Conservation (phyloP, 1,140 invertebrate genomes). For the Seison nebaliae region DNA sequence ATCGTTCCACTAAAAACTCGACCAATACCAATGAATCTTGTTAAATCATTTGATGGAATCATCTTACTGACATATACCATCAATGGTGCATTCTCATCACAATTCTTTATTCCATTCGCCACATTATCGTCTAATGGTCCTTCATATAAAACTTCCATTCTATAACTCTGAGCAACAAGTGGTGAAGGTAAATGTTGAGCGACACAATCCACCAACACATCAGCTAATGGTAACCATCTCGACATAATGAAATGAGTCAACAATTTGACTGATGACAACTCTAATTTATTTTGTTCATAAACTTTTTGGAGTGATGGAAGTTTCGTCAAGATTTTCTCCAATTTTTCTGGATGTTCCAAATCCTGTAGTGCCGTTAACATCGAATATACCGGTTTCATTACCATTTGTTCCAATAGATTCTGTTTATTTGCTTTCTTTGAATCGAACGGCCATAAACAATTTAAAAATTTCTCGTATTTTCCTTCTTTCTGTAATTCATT, state of each 20-base stretch:
- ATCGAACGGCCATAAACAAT: no score
- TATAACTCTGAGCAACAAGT: slow-evolving; percentile 86
- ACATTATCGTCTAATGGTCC: slow-evolving; percentile 25
- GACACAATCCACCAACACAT: slow-evolving; percentile 98
- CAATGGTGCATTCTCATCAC: slow-evolving; percentile 74
- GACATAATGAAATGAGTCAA: slow-evolving; percentile 50
- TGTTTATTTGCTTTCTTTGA: slow-evolving; percentile 7
- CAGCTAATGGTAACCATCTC: slow-evolving; percentile 92
- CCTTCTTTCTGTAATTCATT: background rate
- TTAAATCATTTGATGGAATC: slow-evolving; percentile 82
- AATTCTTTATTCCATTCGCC: slow-evolving; percentile 40
- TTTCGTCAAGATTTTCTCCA: slow-evolving; percentile 36
- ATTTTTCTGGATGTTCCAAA: slow-evolving; percentile 80
- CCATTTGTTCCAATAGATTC: background rate
- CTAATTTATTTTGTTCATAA: slow-evolving; percentile 82
- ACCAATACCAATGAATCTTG: slow-evolving; percentile 96
- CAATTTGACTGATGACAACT: slow-evolving; percentile 32
- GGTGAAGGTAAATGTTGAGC: slow-evolving; percentile 94
- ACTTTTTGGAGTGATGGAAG: slow-evolving; percentile 62
- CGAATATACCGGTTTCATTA: slow-evolving; percentile 1
- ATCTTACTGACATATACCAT: slow-evolving; percentile 99
- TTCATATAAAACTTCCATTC: slow-evolving; percentile 85
- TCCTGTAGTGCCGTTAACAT: background rate
- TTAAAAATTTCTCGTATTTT: slow-evolving; percentile 3
- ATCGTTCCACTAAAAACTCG: slow-evolving; percentile 88